These are phyloP conservation scores for Anguilla rostrata DNA, from an alignment of 2,113 vertebrate species.

Conservation along the genomic window DNA sequence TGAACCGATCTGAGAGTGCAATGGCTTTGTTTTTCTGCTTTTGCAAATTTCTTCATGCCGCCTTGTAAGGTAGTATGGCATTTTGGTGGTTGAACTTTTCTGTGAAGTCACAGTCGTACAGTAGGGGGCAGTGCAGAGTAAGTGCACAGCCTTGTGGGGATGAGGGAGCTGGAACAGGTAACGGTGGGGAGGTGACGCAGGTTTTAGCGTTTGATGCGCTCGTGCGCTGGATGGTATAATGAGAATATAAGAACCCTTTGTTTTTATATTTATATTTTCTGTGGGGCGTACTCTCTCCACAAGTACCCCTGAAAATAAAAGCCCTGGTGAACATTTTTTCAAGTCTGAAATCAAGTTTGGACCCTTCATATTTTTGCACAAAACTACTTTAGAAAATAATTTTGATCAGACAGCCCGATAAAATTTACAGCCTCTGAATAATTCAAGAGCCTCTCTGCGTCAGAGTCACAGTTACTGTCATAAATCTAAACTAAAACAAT, in stretches of 20 bases:
- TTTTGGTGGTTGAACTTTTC: neutral
- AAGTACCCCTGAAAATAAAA: neutral
- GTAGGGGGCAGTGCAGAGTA: neutral
- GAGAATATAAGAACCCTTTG: neutral
- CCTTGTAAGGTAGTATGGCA: too few relatives aligned
- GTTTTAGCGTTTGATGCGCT: neutral
- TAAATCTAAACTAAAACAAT: neutral
- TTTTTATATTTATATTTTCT: neutral
- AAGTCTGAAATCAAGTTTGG: neutral
- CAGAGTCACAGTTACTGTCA: neutral
- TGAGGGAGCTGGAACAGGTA: neutral
- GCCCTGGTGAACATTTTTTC: neutral
- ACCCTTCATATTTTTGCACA: neutral
- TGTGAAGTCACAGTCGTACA: neutral
- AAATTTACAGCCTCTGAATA: neutral
- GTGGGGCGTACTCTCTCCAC: neutral
- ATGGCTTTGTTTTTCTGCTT: too few relatives aligned
- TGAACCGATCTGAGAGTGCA: too few relatives aligned
- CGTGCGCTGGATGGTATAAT: neutral
- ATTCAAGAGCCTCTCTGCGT: neutral
- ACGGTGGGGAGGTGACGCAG: neutral
- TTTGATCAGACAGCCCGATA: neutral
- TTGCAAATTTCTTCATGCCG: too few relatives aligned
- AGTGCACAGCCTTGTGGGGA: neutral
- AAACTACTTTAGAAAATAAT: neutral